A percentile compares a stretch with the other conserved stretches of the same genome.
Evolutionary conservation across 2,888 invertebrate genomes (phyloP).

Genomic region (Mamestra brassicae): DNA sequence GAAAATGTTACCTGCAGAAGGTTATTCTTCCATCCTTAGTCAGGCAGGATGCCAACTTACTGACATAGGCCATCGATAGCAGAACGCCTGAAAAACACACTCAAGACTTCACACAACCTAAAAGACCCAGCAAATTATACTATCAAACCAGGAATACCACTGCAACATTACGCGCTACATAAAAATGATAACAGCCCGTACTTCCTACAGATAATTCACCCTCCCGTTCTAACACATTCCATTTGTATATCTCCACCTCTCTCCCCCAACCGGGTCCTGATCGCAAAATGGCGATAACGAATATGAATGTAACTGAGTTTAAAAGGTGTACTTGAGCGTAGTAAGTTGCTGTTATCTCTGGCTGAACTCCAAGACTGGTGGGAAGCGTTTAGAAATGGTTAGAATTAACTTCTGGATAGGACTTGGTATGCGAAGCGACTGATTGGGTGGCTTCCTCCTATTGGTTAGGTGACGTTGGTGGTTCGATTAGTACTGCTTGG

Average conservation of each 20-base stretch:
- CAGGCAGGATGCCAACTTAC: not conserved
- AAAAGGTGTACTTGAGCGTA: conserved; percentile 65
- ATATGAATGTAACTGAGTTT: conserved; percentile 71
- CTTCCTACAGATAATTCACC: conserved; percentile 51
- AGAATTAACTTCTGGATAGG: conserved; percentile 39
- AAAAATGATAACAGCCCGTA: conserved; percentile 54
- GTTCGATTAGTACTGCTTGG: not conserved
- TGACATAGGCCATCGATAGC: not conserved
- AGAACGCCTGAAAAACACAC: not conserved
- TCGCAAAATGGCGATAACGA: conserved; percentile 65
- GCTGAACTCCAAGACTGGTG: conserved; percentile 62
- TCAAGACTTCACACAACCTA: not conserved
- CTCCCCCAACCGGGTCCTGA: conserved; percentile 47
- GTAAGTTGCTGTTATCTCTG: conserved; percentile 70
- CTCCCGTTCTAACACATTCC: conserved; percentile 33
- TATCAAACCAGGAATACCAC: conserved; percentile 45
- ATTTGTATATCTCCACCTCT: conserved; percentile 42
- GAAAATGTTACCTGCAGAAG: too few relatives aligned
- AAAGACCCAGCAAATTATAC: conserved; percentile 31
- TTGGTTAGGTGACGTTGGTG: not conserved
- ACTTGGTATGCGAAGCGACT: conserved; percentile 24
- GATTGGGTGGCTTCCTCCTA: conserved; percentile 3
- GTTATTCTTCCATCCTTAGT: not conserved
- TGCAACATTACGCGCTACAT: conserved; percentile 50
- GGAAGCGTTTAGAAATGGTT: conserved; percentile 51